Conservation (phyloP, 2,888 invertebrate genomes). For the Leptopilina syphax region DNA sequence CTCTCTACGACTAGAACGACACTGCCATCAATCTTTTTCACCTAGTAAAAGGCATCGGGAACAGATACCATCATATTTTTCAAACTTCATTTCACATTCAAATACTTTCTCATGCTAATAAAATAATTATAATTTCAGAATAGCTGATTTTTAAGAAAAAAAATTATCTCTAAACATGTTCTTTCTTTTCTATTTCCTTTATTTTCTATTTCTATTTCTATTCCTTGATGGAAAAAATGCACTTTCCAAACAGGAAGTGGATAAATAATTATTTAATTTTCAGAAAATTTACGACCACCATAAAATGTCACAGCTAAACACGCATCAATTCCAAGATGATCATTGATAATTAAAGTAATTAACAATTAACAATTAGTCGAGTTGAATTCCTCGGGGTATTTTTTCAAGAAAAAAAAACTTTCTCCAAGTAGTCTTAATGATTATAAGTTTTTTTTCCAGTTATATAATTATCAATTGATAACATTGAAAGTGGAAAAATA, state of each 20-base stretch:
- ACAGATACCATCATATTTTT: constrained; percentile 31
- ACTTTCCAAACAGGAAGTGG: background rate
- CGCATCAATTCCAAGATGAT: background rate
- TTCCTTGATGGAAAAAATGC: background rate
- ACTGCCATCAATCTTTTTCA: constrained; percentile 32
- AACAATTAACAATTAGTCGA: constrained; percentile 4
- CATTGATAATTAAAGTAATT: background rate
- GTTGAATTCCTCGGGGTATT: background rate
- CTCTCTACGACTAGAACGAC: constrained; percentile 14
- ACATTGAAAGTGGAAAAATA: no score
- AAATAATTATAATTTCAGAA: constrained; percentile 18
- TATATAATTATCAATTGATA: no score
- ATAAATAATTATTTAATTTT: constrained; percentile 17
- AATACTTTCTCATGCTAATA: constrained; percentile 25
- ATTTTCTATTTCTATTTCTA: no score
- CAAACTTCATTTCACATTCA: constrained; percentile 27
- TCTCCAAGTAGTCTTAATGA: background rate
- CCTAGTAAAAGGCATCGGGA: constrained; percentile 23
- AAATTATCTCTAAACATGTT: no score
- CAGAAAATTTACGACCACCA: background rate
- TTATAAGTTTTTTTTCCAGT: no score
- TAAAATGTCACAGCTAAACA: background rate
- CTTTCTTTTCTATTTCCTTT: no score
- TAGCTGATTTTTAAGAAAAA: background rate
- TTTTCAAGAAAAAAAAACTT: background rate